Evolutionary conservation across 2,888 invertebrate species (phyloP), one percentile per base, ranked within the genome.

Genomic region (Cynaeus angustus): DNA sequence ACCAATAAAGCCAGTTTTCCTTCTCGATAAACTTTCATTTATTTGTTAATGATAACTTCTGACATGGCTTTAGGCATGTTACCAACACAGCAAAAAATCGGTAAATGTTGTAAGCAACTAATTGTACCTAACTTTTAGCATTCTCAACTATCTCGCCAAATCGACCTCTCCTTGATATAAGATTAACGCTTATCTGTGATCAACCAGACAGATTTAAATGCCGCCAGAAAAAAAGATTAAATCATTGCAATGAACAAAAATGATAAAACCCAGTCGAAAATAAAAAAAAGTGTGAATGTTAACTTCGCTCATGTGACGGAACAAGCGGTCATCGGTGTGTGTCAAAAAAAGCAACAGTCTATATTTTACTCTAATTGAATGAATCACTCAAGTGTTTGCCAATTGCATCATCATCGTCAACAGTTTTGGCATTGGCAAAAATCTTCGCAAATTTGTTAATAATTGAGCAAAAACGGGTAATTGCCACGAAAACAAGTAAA

Each of bases 391-490:
- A 43, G 21, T 50, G 30, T 50, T 52, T 62, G 52, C 61, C 62
- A 62, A 50, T 61, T 61, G 38, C 59, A 59, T 59, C 59, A 59
- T 45, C 56, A 56, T 6, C 56, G 56, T 56, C 56, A 56, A 56
- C 56, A 56, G 13, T 41, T 56, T 41, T 59, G 59, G 46, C 59
- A 59, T 59, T 59, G 59, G 46, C 13, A 30, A 28, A 46, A 56
- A 21, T 26, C 14, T 41, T 56, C 26, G 56, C 56, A 56, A 56
- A 56, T 56, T 56, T 56, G 56, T 41, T 56, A 56, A 56, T 41
- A 56, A 56, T 41, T 33, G 37, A 8, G 26, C 41, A n/a, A 26
- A 26, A 56, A 56, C 56, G 41, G 12, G 41, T 41, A 33, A 33
- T 33, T 33, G 33, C 33, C 33, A 7, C 9, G 33, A 33, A 33